Evolutionary conservation across 2,797 vertebrate species (phyloP), one percentile per base, ranked within the genome.

Genomic region (Parauchenoglanis punctatus): DNA sequence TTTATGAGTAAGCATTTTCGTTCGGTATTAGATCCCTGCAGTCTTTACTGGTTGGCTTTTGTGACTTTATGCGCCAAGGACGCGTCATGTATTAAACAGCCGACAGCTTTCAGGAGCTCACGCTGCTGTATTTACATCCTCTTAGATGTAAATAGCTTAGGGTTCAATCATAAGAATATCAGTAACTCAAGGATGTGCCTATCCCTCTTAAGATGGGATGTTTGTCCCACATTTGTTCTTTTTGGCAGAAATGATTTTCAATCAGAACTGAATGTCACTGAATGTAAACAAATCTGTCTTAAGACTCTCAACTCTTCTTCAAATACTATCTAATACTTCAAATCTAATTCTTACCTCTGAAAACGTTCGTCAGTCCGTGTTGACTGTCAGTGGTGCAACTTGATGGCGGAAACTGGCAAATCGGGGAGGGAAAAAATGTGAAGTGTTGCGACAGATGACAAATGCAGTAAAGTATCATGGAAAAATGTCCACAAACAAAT

Each of bases 201-300:
- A 12, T 56, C 10, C 46, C 18, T 70, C 46, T 13, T 52, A 67
- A 31, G 81, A 65, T 28, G 15, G 11, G 28, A 23, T 1, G 12
- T 23, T 23, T 13, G 31, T 28, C 25, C n/a, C 46, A 20, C 28
- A 67, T 83, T 31, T 83, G 44, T 54, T n/a, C 61, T 35, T 35
- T 52, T n/a, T 52, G 81, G 31, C 44, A 67, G 59, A 65, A 67
- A 7, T 81, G 80, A 65, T 63, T 81, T 82, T 49, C 77, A 23
- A 12, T 59, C 54, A 40, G 54, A 35, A 40, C 28, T 1, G 31
- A 12, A 58, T 23, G 77, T 12, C 54, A 17, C 52, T 78, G 54
- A 25, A 15, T 7, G 59, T 82, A 82, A 82, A 82, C 59, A 82
- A 82, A 82, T 65, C 59, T 10, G 40, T 82, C 40, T 65, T 6